A percentile compares a stretch with the other conserved stretches of the same genome.
phyloP scores from a whole-genome alignment of 2,113 vertebrate species.

The Nansenia antarctica region DNA sequence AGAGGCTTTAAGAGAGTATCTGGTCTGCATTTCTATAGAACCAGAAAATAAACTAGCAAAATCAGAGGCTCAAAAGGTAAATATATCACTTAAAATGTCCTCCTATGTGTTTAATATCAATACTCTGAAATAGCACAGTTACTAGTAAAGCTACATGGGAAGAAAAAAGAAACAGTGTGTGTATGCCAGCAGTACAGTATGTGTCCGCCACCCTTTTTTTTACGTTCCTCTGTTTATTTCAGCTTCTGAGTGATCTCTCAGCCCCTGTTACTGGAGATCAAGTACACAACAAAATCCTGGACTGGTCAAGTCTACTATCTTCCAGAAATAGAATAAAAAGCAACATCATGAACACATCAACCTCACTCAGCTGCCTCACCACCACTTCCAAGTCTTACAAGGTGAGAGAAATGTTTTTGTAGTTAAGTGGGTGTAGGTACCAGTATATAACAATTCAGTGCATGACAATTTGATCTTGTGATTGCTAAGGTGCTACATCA shows the following conservation, averaged over 20 bases:
- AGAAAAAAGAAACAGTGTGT: too few species aligned
- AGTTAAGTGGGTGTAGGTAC: too few species aligned
- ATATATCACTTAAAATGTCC: neutral
- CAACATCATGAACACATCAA: constrained; percentile 70
- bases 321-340: constrained; percentile 82
- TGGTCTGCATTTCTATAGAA: constrained; percentile 86
- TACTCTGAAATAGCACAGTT: too few species aligned
- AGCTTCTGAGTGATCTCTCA: constrained; percentile 90
- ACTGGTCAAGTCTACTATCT: constrained; percentile 80
- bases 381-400: constrained; percentile 75
- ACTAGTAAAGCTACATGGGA: too few species aligned
- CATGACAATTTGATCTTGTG: neutral
- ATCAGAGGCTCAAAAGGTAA: constrained; percentile 83
- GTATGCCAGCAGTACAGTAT: too few species aligned
- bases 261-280: constrained; percentile 81
- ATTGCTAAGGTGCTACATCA: neutral
- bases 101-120: neutral
- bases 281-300: constrained; percentile 83
- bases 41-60: constrained; percentile 82
- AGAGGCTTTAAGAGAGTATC: constrained; percentile 87
- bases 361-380: constrained; percentile 60
- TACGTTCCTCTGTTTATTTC: constrained; percentile 23
- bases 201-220: constrained; percentile 7
- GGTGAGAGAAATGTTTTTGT: constrained; percentile 62
- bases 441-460: neutral